A percentile compares a stretch with the other conserved stretches of the same genome.
Evolutionary conservation across 2,888 invertebrate genomes (phyloP).

Genomic region (Zygaena filipendulae): DNA sequence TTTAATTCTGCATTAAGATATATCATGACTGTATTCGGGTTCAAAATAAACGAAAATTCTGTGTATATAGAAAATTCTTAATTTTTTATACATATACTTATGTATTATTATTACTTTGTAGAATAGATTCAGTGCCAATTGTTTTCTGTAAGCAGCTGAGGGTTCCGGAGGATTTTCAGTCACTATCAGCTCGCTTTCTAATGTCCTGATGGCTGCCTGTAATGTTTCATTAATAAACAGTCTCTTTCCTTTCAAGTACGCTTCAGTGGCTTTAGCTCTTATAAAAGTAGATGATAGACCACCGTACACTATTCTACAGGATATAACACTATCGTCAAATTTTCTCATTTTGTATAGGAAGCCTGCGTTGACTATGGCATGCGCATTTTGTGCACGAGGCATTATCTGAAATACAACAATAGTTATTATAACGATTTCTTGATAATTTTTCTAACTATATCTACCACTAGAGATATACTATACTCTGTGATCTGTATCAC

Average conservation of each 20-base stretch:
- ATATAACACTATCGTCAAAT: too few species aligned
- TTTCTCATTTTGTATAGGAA: constrained; percentile 74
- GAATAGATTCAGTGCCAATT: constrained; percentile 70
- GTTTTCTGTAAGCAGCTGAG: constrained; percentile 67
- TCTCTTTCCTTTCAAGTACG: constrained; percentile 33
- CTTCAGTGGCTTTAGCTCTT: constrained; percentile 72
- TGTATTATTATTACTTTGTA: constrained; percentile 80
- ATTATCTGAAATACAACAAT: too few species aligned
- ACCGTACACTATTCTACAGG: constrained; percentile 72
- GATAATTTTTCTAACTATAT: too few species aligned
- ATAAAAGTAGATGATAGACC: constrained; percentile 60
- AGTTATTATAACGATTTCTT: too few species aligned
- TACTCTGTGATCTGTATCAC: too few species aligned
- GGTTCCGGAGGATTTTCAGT: constrained; percentile 68
- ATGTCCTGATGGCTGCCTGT: constrained; percentile 56
- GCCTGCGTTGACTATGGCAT: constrained; percentile 80
- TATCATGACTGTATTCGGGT: too few species aligned
- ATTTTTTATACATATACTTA: too few species aligned
- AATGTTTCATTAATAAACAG: constrained; percentile 56
- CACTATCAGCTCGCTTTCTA: constrained; percentile 70
- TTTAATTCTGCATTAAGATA: too few species aligned
- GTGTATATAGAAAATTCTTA: too few species aligned
- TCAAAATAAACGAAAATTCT: too few species aligned
- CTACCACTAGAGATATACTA: too few species aligned
- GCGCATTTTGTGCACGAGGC: constrained; percentile 77